Conservation (phyloP, 2,113 vertebrate species). For the Sylvia atricapilla region DNA sequence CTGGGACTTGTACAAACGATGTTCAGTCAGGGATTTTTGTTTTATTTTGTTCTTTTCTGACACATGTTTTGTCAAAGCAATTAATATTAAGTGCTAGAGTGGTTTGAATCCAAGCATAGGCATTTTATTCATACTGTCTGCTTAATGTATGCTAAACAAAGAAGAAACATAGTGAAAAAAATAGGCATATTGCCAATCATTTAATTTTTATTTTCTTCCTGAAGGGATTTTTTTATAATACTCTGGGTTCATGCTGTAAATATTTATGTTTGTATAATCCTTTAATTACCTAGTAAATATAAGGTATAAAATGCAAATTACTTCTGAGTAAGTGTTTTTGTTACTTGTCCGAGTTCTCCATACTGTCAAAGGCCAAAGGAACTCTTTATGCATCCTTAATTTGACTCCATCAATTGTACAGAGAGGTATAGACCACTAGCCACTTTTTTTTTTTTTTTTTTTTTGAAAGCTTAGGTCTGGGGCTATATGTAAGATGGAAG, state of each 20-base stretch:
- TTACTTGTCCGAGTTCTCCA: background rate
- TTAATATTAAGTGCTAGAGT: slow-evolving; percentile 70
- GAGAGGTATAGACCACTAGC: fast-evolving
- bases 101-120: slow-evolving; percentile 32
- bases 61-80: slow-evolving; percentile 67
- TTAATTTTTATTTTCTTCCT: background rate
- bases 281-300: background rate
- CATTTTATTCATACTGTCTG: slow-evolving; percentile 38
- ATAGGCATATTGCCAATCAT: background rate
- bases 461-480: background rate
- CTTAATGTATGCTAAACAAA: background rate
- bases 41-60: slow-evolving; percentile 53
- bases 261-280: background rate
- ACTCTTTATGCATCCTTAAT: background rate
- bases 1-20: slow-evolving; percentile 62
- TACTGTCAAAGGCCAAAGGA: background rate
- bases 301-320: background rate
- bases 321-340: background rate
- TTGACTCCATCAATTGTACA: background rate
- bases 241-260: background rate
- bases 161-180: background rate
- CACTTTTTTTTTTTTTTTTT: background rate
- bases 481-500: background rate
- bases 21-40: slow-evolving; percentile 35
- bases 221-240: background rate